phyloP scores from a whole-genome alignment of 2,797 vertebrate species.

The Xyrichtys novacula region DNA sequence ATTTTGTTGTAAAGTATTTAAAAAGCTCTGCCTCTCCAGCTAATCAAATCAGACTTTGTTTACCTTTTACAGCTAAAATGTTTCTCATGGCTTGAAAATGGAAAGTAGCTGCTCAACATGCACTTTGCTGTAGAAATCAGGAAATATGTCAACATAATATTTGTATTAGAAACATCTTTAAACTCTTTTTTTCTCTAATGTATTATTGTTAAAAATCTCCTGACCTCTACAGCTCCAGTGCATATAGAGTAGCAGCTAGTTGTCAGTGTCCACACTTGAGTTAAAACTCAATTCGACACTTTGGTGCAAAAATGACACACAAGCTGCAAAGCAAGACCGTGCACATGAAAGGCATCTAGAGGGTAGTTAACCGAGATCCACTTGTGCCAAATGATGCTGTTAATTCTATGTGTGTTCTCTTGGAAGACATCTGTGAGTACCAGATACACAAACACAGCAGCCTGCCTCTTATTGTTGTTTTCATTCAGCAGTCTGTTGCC shows the following conservation, averaged over 20 bases:
- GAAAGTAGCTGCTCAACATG: neutral
- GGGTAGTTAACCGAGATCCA: constrained; percentile 32
- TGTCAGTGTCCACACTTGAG: constrained; percentile 7
- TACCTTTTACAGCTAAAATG: too few relatives aligned
- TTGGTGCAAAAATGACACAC: constrained; percentile 36
- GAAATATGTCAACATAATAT: neutral
- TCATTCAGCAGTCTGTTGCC: neutral
- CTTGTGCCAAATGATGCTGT: constrained; percentile 15
- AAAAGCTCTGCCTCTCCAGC: neutral
- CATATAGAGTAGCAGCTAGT: constrained; percentile 9
- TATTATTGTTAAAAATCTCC: neutral
- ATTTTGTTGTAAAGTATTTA: neutral
- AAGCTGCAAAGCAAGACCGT: constrained; percentile 39
- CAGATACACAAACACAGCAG: constrained; percentile 19
- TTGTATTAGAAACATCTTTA: neutral
- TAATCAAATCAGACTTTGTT: too few relatives aligned
- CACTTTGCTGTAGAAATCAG: neutral
- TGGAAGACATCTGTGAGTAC: neutral
- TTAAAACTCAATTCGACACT: constrained; percentile 31
- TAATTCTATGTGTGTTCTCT: constrained; percentile 9
- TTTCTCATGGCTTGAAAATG: neutral
- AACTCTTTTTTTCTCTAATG: neutral
- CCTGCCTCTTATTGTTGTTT: constrained; percentile 26
- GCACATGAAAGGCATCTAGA: constrained; percentile 18
- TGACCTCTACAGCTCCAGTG: neutral